These are phyloP conservation scores for Potamilus streckersoni DNA, from an alignment of 1,140 invertebrate genomes.

Conservation along the genomic window DNA sequence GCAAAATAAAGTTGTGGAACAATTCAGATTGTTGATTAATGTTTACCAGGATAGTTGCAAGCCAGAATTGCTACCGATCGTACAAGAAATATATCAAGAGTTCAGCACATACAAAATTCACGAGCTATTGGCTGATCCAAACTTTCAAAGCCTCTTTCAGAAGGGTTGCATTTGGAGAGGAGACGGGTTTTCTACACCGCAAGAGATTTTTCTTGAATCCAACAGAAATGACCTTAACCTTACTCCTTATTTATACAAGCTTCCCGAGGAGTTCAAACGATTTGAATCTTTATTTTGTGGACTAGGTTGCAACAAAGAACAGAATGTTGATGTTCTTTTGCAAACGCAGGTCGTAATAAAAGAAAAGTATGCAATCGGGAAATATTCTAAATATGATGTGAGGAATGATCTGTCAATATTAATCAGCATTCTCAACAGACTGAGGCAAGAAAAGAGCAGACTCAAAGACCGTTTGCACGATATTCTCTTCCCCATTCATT, in stretches of 20 bases:
- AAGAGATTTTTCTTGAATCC: not conserved
- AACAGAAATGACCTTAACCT: conserved; percentile 1
- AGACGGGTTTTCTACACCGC: conserved; percentile 1
- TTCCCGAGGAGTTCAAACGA: conserved; percentile 1
- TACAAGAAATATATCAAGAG: conserved; percentile 3
- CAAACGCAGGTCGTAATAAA: not conserved
- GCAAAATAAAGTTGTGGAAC: not conserved
- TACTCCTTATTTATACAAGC: conserved; percentile 2
- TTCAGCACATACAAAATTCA: not conserved
- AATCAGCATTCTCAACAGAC: conserved; percentile 3
- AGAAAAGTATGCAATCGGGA: not conserved
- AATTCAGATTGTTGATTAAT: not conserved
- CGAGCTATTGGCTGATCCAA: not conserved
- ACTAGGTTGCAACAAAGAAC: conserved; percentile 3
- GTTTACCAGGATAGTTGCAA: not conserved
- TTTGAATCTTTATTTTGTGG: not conserved
- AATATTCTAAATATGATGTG: not conserved
- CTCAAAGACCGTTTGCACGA: not conserved
- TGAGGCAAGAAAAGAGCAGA: not conserved
- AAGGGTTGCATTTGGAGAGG: conserved; percentile 8
- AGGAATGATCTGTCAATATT: conserved; percentile 3
- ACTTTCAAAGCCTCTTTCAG: not conserved
- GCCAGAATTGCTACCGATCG: conserved; percentile 1
- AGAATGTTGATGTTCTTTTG: conserved; percentile 5
- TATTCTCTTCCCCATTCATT: conserved; percentile 8